Evolutionary conservation across 1,140 invertebrate species (phyloP).

Genomic region (Papilio dardanus): DNA sequence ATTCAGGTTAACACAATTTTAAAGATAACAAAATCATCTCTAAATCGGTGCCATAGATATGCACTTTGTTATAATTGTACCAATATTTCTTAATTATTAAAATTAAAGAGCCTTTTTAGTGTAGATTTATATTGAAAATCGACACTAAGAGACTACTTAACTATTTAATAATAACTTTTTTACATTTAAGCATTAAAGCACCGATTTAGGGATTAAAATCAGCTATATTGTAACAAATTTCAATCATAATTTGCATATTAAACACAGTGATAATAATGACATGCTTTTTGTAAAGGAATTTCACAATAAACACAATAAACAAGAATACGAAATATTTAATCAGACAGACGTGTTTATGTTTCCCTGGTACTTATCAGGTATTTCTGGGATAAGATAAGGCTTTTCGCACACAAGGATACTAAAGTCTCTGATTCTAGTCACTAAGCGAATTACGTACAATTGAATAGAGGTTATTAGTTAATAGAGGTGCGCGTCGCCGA

Average conservation of each 20-base stretch:
- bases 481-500: too few species aligned
- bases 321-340: neutral
- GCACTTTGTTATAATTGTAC: neutral
- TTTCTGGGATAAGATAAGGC: neutral
- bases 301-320: neutral
- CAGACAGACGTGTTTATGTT: neutral
- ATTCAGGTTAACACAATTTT: slow-evolving; percentile 38
- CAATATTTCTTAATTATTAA: too few species aligned
- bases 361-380: slow-evolving; percentile 8
- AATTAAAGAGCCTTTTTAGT: too few species aligned
- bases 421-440: neutral
- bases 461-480: too few species aligned
- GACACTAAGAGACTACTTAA: too few species aligned
- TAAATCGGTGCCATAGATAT: slow-evolving; percentile 11
- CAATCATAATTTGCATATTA: neutral
- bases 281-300: neutral
- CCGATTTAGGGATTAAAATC: neutral
- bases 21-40: neutral
- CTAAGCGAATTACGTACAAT: too few species aligned
- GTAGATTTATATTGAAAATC: too few species aligned
- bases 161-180: too few species aligned
- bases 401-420: neutral
- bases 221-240: neutral
- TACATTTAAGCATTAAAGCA: neutral
- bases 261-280: slow-evolving; percentile 9